A percentile compares a stretch with the other conserved stretches of the same genome.
Evolutionary conservation across 35 echinoderm and acorn worm species (phyloP).

Genomic region (Stichopus chloronotus): DNA sequence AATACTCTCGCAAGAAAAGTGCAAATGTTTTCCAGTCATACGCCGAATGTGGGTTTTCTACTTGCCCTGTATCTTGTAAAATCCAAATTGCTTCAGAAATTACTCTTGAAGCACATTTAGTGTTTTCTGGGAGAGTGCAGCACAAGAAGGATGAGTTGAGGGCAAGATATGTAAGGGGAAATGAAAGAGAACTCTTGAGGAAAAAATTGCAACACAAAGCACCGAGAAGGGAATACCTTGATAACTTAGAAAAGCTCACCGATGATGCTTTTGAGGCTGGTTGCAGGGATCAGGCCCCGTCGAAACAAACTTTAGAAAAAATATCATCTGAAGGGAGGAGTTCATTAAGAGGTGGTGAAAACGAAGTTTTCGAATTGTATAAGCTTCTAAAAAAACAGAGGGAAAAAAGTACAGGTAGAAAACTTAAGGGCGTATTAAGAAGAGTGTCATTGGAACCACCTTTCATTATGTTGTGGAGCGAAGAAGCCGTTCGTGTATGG

Average conservation of each 20-base stretch:
- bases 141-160: slow-evolving; percentile 1
- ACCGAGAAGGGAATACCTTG: slow-evolving; percentile 27
- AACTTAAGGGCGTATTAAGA: slow-evolving; percentile 25
- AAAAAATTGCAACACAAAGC: slow-evolving; percentile 29
- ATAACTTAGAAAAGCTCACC: neutral
- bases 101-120: neutral
- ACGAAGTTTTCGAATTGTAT: slow-evolving; percentile 5
- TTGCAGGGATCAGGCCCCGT: slow-evolving; percentile 13
- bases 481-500: neutral
- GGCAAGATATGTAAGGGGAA: slow-evolving; percentile 10
- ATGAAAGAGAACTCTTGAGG: neutral
- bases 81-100: neutral
- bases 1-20: neutral
- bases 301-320: slow-evolving; percentile 11
- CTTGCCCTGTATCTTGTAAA: neutral
- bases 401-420: neutral
- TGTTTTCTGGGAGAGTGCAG: neutral
- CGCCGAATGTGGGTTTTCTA: neutral
- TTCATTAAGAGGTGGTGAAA: neutral
- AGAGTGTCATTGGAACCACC: slow-evolving; percentile 1
- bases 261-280: slow-evolving; percentile 4
- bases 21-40: neutral
- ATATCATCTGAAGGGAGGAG: slow-evolving; percentile 18
- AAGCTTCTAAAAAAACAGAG: neutral
- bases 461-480: slow-evolving; percentile 26